Base-by-base conservation (phyloP, 2,113 vertebrate species). In the Platycercus adscitus region DNA sequence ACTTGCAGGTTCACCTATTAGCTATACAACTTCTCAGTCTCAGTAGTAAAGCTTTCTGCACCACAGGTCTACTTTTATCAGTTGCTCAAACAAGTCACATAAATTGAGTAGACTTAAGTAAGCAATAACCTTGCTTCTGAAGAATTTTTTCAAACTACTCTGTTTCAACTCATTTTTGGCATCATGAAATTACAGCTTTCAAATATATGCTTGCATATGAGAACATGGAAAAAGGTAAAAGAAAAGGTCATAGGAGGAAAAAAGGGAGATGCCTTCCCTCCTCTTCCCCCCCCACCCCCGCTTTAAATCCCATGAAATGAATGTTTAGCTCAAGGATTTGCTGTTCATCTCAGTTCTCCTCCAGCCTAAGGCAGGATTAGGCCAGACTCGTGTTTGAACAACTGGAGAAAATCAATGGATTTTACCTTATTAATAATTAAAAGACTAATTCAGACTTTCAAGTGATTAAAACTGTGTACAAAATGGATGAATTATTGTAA, bases 381-480 rank as follows among this genome's bases (percentile, higher is more conserved):
- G 93, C 97, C 97, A 97, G 97, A 96, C 83, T 97, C 95, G 49
- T 98, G 98, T 98, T 97, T 97, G 96, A 98, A 98, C 98, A 98
- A 98, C 98, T 98, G 97, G 96, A 98, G 96, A 97, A 98, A 98
- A 99, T 99, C 98, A 98, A 99, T 99, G 98, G 97, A 96, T 98
- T 98, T 97, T 95, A 97, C 94, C 97, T 98, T 98, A 98, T 99
- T 98, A 98, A 98, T 98, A 99, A 98, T 98, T 99, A 98, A 99
- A 98, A 97, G 96, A 94, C 96, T 97, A 97, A 98, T 95, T 95
- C 92, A 91, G 94, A 95, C 98, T 97, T 97, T 96, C 96, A 97
- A 97, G 96, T 98, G 97, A 98, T 98, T 98, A 98, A 98, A 97
- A 97, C 53, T 88, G 80, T 94, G 96, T 86, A 97, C 93, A 94